phyloP scores from a whole-genome alignment of 2,113 vertebrate species.

The Vulpes lagopus region DNA sequence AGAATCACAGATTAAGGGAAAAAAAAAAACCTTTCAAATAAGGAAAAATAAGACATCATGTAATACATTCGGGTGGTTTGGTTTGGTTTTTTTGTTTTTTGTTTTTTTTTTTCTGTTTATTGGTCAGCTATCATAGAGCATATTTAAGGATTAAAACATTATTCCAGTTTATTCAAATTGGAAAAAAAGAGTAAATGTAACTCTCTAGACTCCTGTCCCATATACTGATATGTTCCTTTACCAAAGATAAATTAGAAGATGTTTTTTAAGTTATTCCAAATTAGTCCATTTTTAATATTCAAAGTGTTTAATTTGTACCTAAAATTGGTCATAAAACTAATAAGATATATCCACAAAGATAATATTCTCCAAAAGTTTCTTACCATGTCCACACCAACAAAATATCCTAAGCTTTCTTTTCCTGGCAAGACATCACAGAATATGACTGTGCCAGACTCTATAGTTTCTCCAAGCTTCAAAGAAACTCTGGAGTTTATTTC shows the following conservation, averaged over 20 bases:
- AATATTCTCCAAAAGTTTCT: constrained; percentile 85
- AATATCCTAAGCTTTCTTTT: constrained; percentile 97
- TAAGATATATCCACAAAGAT: constrained; percentile 79
- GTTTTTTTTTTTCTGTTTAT: not conserved
- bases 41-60: constrained; percentile 8
- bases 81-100: not conserved
- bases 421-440: constrained; percentile 98
- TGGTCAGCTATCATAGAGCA: not conserved
- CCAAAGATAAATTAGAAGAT: constrained; percentile 32
- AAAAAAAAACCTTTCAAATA: not conserved
- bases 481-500: constrained; percentile 98
- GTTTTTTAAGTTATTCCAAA: constrained; percentile 28
- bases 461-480: constrained; percentile 95
- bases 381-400: constrained; percentile 99
- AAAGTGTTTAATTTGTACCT: not conserved
- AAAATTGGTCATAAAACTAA: constrained; percentile 50
- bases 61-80: not conserved
- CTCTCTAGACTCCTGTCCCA: not conserved
- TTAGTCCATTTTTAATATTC: constrained; percentile 5
- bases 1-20: not conserved
- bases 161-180: not conserved
- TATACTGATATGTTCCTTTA: not conserved
- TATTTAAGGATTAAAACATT: constrained; percentile 25
- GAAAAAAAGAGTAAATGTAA: not conserved
- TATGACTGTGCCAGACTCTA: constrained; percentile 97